These are phyloP conservation scores for Acleris sparsana DNA, from an alignment of 2,888 invertebrate species.

Conservation along the genomic window DNA sequence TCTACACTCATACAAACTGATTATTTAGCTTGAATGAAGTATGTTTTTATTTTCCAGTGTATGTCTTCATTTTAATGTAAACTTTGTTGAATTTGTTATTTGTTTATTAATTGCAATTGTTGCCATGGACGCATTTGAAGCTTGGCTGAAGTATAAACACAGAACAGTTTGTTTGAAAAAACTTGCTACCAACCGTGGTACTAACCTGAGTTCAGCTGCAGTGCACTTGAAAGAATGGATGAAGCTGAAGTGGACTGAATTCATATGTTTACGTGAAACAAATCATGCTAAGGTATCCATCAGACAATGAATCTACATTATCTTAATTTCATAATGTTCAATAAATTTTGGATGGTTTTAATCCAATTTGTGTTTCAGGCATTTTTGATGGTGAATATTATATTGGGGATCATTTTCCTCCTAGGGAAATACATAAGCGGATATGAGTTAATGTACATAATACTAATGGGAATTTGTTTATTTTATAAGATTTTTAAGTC, in stretches of 20 bases:
- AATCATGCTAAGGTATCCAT: constrained; percentile 73
- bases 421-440: constrained; percentile 69
- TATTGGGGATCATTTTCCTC: constrained; percentile 59
- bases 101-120: constrained; percentile 54
- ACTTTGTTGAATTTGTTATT: constrained; percentile 61
- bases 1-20: background rate
- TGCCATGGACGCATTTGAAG: constrained; percentile 68
- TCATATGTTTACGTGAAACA: constrained; percentile 64
- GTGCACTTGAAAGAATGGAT: constrained; percentile 52
- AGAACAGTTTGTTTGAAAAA: constrained; percentile 69
- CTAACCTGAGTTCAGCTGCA: constrained; percentile 49
- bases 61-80: constrained; percentile 62
- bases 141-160: constrained; percentile 74
- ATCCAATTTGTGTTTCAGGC: constrained; percentile 60
- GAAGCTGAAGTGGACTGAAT: constrained; percentile 56
- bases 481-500: constrained; percentile 63
- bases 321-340: no score
- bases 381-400: constrained; percentile 67
- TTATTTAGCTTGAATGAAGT: constrained; percentile 1
- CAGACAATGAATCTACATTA: background rate
- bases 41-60: constrained; percentile 56
- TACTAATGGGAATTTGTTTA: constrained; percentile 59
- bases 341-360: no score
- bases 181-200: constrained; percentile 55
- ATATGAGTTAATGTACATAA: constrained; percentile 62